Evolutionary conservation across 1,140 invertebrate genomes (phyloP).

Genomic region (Drosophila auraria): DNA sequence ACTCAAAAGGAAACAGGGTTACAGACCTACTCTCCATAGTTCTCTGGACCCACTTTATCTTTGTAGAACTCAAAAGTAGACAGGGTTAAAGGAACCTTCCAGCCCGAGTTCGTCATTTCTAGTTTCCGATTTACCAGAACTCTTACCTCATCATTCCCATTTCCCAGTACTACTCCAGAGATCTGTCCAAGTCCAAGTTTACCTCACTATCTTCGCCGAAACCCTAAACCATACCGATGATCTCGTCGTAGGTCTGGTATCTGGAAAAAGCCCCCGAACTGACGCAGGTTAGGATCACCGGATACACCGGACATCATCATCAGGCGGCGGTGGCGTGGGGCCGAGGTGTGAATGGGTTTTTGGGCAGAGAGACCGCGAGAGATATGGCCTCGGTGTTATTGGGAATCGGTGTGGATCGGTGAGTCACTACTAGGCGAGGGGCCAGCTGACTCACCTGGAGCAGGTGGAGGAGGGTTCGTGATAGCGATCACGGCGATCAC

Average conservation of each 20-base stretch:
- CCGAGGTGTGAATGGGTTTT: slow-evolving; percentile 35
- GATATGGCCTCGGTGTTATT: slow-evolving; percentile 37
- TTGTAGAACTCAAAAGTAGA: too few species aligned
- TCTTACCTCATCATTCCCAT: background rate
- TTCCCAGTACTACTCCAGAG: background rate
- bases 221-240: background rate
- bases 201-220: background rate
- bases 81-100: too few species aligned
- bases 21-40: too few species aligned
- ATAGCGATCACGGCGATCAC: slow-evolving; percentile 45
- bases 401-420: slow-evolving; percentile 13
- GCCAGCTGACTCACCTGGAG: slow-evolving; percentile 35
- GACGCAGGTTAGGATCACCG: slow-evolving; percentile 25
- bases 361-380: background rate
- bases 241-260: slow-evolving; percentile 6
- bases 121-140: background rate
- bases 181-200: background rate
- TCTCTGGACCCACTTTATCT: too few species aligned
- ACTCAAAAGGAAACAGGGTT: too few species aligned
- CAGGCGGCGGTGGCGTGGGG: background rate
- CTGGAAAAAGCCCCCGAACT: slow-evolving; percentile 19
- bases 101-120: too few species aligned
- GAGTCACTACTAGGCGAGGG: slow-evolving; percentile 1
- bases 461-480: slow-evolving; percentile 15
- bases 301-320: slow-evolving; percentile 22